These are phyloP conservation scores for Trissolcus basalis DNA, from an alignment of 1,140 invertebrate genomes.

Conservation along the genomic window DNA sequence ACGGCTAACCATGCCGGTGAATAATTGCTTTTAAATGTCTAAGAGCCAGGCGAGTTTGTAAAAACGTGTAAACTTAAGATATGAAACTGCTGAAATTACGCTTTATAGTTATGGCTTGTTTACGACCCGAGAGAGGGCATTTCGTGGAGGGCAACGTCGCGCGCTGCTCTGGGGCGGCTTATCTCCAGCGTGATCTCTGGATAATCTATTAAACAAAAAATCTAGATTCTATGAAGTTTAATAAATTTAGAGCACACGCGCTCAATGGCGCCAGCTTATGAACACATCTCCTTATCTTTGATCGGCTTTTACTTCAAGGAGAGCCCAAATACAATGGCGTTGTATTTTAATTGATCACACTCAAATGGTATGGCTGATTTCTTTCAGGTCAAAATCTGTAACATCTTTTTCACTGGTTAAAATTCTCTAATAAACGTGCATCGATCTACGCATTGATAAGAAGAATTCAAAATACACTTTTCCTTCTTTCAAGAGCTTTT, in stretches of 20 bases:
- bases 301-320: constrained; percentile 18
- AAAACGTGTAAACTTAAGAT: constrained; percentile 31
- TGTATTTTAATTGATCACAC: constrained; percentile 42
- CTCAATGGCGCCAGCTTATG: constrained; percentile 8
- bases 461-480: too few species aligned
- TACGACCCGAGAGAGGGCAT: not conserved
- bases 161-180: too few species aligned
- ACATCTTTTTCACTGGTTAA: too few species aligned
- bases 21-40: constrained; percentile 31
- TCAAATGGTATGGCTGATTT: constrained; percentile 19
- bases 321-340: constrained; percentile 21
- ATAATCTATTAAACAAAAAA: not conserved
- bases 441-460: too few species aligned
- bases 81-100: not conserved
- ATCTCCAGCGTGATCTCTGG: not conserved
- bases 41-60: not conserved
- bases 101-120: not conserved
- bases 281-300: constrained; percentile 19
- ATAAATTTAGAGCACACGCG: constrained; percentile 9
- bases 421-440: too few species aligned
- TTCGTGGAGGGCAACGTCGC: not conserved
- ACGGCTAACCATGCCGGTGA: constrained; percentile 15
- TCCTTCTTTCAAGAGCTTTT: too few species aligned
- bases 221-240: not conserved
- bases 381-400: constrained; percentile 6